Percentiles rank a stretch among this genome's conserved stretches.
Conservation (phyloP, 2,888 invertebrate genomes). For the Clanis bilineata region DNA sequence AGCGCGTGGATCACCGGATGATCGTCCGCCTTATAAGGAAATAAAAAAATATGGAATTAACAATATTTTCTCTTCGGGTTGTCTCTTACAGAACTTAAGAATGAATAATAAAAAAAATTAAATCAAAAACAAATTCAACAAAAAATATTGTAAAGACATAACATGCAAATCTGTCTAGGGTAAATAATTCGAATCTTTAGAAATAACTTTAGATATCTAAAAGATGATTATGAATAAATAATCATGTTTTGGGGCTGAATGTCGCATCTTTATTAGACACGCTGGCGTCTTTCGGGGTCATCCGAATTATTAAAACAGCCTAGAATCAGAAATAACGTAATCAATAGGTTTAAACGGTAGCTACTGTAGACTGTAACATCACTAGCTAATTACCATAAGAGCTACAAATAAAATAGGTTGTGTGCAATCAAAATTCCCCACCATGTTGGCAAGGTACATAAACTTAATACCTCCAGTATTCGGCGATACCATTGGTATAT, state of each 20-base stretch:
- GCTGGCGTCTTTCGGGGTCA: not conserved
- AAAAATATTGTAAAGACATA: too few species aligned
- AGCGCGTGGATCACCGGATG: too few species aligned
- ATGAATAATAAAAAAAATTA: too few species aligned
- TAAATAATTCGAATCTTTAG: too few species aligned
- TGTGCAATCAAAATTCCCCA: slow-evolving; percentile 5
- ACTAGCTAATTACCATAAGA: not conserved
- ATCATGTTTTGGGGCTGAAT: not conserved
- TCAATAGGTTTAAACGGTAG: not conserved
- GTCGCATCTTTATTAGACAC: not conserved
- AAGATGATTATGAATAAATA: too few species aligned
- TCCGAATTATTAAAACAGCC: not conserved
- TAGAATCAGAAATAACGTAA: not conserved
- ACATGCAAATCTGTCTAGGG: too few species aligned
- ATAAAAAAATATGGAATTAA: too few species aligned
- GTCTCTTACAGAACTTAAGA: too few species aligned
- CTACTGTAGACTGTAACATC: not conserved
- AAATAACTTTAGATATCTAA: too few species aligned
- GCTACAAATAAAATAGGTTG: not conserved
- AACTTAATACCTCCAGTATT: not conserved
- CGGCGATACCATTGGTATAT: slow-evolving; percentile 11
- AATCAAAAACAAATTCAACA: too few species aligned
- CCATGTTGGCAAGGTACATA: not conserved
- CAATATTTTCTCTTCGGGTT: too few species aligned
- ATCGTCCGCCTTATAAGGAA: too few species aligned